Evolutionary conservation across 2,797 vertebrate genomes (phyloP), one percentile per base, ranked within the genome.

Genomic region (Enteromius argenteus): DNA sequence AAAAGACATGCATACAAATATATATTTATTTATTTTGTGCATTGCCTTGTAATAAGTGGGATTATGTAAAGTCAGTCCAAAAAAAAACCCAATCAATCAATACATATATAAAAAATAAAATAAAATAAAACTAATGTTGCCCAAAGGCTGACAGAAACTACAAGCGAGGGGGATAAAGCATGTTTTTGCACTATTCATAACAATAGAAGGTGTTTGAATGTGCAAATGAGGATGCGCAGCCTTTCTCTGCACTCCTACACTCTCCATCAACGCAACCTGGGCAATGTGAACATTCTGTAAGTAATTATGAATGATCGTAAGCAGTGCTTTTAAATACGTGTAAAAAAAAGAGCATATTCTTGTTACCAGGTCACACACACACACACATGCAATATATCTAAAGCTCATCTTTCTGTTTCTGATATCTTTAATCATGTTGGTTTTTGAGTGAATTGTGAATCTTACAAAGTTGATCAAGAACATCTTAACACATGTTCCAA

Each of bases 201-300:
- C 9, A 32, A 51, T 19, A 27, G 71, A 32, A 51, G 15, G 2
- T 6, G 46, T 73, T 5, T 35, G 71, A 73, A 73, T 51, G 44
- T 73, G 44, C 4, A 27, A 32, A 49, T 73, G 15, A 17, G 19
- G 69, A 73, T 27, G 39, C 3, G 6, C 42, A 73, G 44, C 44
- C 11, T 51, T 73, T 51, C 71, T 32, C 44, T 51, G 2, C 27
- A 32, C 71, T 51, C 71, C 71, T 19, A 73, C 69, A 49, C 71
- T 73, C 27, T 73, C 44, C 46, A 21, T 73, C 44, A 51, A 19
- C 0, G n/a, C 42, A 46, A 14, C 49, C 17, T 51, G 49, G 49
- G 17, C 17, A 51, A 51, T 19, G 49, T 51, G 17, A 51, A 51
- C 2, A 6, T 51, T 51, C 19, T 19, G 3, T 9, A n/a, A 53